Percentiles rank a stretch among this genome's conserved stretches.
Evolutionary conservation across 1,140 invertebrate genomes (phyloP).

Genomic region (Prorops nasuta): DNA sequence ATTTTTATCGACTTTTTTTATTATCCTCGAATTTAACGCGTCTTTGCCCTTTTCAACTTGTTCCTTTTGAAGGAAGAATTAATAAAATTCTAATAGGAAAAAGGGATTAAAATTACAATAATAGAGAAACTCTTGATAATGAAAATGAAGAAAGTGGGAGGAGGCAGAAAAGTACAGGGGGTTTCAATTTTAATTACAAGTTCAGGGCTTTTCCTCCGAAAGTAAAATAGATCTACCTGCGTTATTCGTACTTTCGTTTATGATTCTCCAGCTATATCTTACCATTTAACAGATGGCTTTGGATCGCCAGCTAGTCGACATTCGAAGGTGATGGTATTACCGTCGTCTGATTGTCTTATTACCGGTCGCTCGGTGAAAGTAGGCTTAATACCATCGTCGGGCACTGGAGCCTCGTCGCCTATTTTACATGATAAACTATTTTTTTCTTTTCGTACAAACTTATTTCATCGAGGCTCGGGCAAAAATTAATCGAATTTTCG

Average conservation of each 20-base stretch:
- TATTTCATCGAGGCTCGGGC: no score
- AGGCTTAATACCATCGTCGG: conserved; percentile 86
- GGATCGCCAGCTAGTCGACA: conserved; percentile 94
- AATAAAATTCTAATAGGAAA: no score
- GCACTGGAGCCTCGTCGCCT: conserved; percentile 90
- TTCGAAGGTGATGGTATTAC: conserved; percentile 89
- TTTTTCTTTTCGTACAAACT: no score
- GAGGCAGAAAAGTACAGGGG: no score
- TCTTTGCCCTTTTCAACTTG: no score
- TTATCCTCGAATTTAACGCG: no score
- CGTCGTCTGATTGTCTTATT: conserved; percentile 92
- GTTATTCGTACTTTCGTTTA: neutral
- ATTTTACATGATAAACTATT: conserved; percentile 49
- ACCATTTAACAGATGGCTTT: conserved; percentile 88
- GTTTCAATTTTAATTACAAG: no score
- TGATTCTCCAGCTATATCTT: conserved; percentile 50
- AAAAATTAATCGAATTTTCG: no score
- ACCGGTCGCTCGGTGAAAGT: conserved; percentile 95
- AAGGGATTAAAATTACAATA: neutral
- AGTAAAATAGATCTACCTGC: neutral
- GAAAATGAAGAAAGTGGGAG: no score
- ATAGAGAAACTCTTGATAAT: no score
- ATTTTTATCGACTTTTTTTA: neutral
- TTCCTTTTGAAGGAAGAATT: no score
- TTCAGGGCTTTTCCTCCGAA: no score